These are phyloP conservation scores for Cyphomyrus plagiostoma DNA, from an alignment of 2,113 vertebrate species.

Conservation along the genomic window DNA sequence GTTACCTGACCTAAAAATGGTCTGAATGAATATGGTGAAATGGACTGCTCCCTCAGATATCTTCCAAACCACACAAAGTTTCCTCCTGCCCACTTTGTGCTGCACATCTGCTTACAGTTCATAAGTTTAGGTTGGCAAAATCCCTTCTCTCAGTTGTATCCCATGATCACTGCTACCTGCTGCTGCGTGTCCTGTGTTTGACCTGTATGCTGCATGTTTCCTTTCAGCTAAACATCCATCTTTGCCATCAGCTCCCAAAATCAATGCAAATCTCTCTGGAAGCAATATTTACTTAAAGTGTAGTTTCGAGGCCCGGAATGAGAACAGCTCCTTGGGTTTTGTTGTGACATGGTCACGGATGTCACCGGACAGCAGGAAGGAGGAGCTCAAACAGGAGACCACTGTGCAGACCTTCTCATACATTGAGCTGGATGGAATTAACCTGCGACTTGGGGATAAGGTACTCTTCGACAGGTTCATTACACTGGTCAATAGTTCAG, in stretches of 20 bases:
- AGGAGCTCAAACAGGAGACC: slow-evolving; percentile 77
- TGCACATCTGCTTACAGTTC: slow-evolving; percentile 15
- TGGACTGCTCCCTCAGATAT: slow-evolving; percentile 22
- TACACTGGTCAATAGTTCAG: not conserved
- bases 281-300: slow-evolving; percentile 67
- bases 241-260: slow-evolving; percentile 51
- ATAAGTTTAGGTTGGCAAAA: not conserved
- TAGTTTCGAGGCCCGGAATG: slow-evolving; percentile 56
- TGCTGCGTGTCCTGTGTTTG: not conserved
- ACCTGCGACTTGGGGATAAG: slow-evolving; percentile 77
- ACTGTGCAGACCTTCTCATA: slow-evolving; percentile 63
- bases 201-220: not conserved
- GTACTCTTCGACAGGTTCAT: slow-evolving; percentile 43
- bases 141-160: not conserved
- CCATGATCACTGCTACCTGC: not conserved
- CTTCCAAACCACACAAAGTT: slow-evolving; percentile 47
- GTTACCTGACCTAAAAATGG: not conserved
- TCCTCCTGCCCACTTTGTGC: slow-evolving; percentile 29
- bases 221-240: slow-evolving; percentile 48
- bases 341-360: slow-evolving; percentile 74
- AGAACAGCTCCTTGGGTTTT: slow-evolving; percentile 67
- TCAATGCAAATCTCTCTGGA: slow-evolving; percentile 58
- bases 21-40: not conserved
- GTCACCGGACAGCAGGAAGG: slow-evolving; percentile 65
- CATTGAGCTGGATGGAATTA: slow-evolving; percentile 83